Base-by-base conservation (phyloP, 1,140 invertebrate species). In the Lepeophtheirus salmonis region DNA sequence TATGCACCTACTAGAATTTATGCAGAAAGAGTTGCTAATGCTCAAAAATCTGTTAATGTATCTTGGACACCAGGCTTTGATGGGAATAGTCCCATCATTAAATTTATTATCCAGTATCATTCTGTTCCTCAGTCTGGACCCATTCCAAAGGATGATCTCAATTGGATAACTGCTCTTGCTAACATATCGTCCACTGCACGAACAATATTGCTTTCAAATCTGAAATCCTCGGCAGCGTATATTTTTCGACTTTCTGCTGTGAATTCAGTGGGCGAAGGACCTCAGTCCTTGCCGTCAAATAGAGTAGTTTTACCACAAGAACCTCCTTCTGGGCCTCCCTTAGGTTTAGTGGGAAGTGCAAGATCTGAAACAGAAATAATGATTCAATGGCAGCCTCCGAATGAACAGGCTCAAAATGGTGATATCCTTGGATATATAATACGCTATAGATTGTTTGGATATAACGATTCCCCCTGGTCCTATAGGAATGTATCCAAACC, bases 51-150 rank as follows among this genome's bases (percentile, higher is more conserved):
- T 13, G 87, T 97, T 26, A 91, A 94, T 70, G 79, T 98, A 0
- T 83, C 81, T 13, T 99, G 94, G 94, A 83, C 84, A 6, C 83
- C 88, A 0, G 86, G 86, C 12, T 98, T 96, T 72, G 87, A 98
- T 74, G 95, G 95, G 48, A 96, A 97, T 69, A 92, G 88, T 69
- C 86, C 88, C 1, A 86, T 95, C 52, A 79, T 84, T 60, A 89
- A 92, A 68, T 97, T 84, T 70, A 89, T 94, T 63, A 78, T 98
- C 21, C 88, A 97, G 70, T 85, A 83, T 70, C 77, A 88, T 64
- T 83, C 88, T 67, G 84, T 91, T 22, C 22, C 84, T 14, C 56
- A 56, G 26, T 16, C 14, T 14, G 56, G 53, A 1, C n/a, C 52
- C 14, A 26, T 62, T 10, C 52, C 52, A 14, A 23, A 62, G n/a